phyloP scores from a whole-genome alignment of 2,113 vertebrate genomes.

The Pimephales promelas region DNA sequence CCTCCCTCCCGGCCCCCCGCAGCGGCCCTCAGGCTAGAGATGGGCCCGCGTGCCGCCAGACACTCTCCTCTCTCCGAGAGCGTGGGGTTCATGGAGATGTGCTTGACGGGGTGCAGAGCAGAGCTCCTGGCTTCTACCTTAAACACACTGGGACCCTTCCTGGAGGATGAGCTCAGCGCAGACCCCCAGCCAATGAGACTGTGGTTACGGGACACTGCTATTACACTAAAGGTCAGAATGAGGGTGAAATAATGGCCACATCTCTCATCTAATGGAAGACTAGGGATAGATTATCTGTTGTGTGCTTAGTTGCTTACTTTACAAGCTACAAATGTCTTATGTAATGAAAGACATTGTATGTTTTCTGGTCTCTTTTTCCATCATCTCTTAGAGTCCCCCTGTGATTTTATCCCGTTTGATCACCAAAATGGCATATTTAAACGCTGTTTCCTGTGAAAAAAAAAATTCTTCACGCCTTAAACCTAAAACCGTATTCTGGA shows the following conservation, averaged over 20 bases:
- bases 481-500: too few relatives aligned
- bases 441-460: too few relatives aligned
- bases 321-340: background rate
- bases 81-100: constrained; percentile 81
- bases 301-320: background rate
- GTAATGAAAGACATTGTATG: background rate
- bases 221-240: constrained; percentile 83
- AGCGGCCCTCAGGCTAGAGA: constrained; percentile 78
- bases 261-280: background rate
- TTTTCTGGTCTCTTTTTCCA: background rate
- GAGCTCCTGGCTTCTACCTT: constrained; percentile 86
- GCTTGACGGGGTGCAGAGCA: constrained; percentile 74
- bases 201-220: constrained; percentile 79
- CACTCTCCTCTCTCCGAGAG: constrained; percentile 77
- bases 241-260: background rate
- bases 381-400: too few relatives aligned
- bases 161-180: constrained; percentile 89
- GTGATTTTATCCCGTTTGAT: too few relatives aligned
- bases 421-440: too few relatives aligned
- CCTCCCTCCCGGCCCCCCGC: constrained; percentile 62
- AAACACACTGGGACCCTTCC: constrained; percentile 85
- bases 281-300: background rate
- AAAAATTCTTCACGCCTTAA: too few relatives aligned
- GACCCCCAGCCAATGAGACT: constrained; percentile 89
- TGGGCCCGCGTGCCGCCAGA: constrained; percentile 75